Conservation (phyloP, 2,888 invertebrate species). For the Philereme transversata region DNA sequence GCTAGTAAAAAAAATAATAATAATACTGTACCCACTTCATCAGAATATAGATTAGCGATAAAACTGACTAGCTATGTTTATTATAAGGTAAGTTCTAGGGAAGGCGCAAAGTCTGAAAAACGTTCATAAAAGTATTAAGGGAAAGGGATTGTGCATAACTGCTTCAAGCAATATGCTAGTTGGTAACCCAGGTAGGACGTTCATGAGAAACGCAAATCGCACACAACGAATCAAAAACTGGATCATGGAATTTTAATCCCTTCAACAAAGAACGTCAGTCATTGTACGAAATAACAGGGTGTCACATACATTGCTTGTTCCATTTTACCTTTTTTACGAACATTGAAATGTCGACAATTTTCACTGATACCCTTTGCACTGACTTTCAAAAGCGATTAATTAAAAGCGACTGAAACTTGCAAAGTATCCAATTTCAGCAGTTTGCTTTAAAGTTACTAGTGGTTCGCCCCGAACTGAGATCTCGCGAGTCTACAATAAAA, state of each 20-base stretch:
- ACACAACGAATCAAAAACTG: constrained; percentile 2
- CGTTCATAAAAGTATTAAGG: too few species aligned
- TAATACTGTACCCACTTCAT: too few species aligned
- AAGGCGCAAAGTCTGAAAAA: too few species aligned
- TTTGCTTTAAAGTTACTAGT: constrained; percentile 13
- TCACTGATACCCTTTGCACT: constrained; percentile 46
- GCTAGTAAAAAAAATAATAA: too few species aligned
- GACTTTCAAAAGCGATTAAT: constrained; percentile 62
- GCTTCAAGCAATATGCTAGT: too few species aligned
- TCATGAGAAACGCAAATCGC: not conserved
- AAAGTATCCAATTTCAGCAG: constrained; percentile 46
- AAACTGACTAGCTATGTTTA: too few species aligned
- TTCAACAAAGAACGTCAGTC: constrained; percentile 12
- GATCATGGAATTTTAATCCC: constrained; percentile 6
- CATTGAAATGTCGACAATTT: constrained; percentile 13
- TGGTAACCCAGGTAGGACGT: not conserved
- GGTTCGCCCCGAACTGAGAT: too few species aligned
- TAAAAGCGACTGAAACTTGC: constrained; percentile 53
- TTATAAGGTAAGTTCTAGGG: too few species aligned
- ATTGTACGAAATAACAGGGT: constrained; percentile 16
- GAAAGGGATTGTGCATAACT: too few species aligned
- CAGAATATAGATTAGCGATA: too few species aligned
- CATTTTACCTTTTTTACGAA: constrained; percentile 13
- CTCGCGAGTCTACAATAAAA: too few species aligned
- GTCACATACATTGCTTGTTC: constrained; percentile 16